Conservation (phyloP, 1,140 invertebrate genomes). For the Neodiprion lecontei region DNA sequence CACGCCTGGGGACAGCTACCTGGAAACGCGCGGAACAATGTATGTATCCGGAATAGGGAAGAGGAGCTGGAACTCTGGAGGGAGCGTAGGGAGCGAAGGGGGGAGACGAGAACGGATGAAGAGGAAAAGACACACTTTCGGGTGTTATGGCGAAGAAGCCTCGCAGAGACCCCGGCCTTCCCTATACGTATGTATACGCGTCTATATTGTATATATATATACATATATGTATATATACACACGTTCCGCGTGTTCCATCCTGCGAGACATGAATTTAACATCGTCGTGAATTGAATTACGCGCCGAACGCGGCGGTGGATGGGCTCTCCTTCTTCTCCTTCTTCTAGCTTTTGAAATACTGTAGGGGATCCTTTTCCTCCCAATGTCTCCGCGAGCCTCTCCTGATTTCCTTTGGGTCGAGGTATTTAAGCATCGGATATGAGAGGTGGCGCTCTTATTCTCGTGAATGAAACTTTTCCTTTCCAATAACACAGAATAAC, state of each 20-base stretch:
- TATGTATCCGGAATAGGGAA: not conserved
- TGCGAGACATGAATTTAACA: slow-evolving; percentile 7
- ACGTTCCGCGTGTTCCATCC: not conserved
- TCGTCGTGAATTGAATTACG: slow-evolving; percentile 1
- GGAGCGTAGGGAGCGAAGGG: not conserved
- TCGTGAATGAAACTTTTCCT: too few species aligned
- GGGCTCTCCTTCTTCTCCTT: not conserved
- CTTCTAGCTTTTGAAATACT: not conserved
- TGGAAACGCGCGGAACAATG: not conserved
- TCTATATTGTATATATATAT: not conserved
- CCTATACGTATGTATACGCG: too few species aligned
- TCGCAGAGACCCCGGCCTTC: not conserved
- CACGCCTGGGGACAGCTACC: not conserved
- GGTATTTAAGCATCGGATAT: slow-evolving; percentile 4
- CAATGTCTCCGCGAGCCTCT: not conserved
- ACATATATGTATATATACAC: not conserved
- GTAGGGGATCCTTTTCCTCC: not conserved
- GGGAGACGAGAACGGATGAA: not conserved
- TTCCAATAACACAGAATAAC: too few species aligned
- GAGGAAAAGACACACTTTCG: not conserved
- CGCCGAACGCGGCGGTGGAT: not conserved
- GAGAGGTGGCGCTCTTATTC: not conserved
- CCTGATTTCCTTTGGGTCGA: not conserved
- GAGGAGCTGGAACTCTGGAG: not conserved
- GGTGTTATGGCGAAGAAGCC: not conserved